A percentile compares a stretch with the other conserved stretches of the same genome.
These are phyloP conservation scores for Lydus trimaculatus DNA, from an alignment of 2,888 invertebrate genomes.

Conservation along the genomic window DNA sequence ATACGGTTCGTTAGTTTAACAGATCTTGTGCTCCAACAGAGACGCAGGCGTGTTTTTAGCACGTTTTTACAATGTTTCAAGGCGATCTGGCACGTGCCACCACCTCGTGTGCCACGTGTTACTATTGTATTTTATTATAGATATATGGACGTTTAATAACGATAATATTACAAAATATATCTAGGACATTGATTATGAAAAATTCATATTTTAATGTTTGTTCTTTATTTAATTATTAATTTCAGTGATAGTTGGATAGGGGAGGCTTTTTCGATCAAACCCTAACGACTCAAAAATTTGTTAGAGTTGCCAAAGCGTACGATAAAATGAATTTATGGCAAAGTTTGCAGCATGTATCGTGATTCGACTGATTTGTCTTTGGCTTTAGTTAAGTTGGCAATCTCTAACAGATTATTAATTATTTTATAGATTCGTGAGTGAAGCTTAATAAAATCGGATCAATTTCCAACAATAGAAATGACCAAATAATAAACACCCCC, in stretches of 20 bases:
- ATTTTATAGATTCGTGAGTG: too few species aligned
- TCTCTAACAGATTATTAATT: too few species aligned
- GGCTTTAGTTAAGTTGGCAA: too few species aligned
- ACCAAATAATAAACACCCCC: neutral
- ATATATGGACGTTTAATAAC: constrained; percentile 44
- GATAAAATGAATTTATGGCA: too few species aligned
- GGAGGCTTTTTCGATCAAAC: neutral
- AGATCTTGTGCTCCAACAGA: constrained; percentile 39
- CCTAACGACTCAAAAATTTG: neutral
- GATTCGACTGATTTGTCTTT: too few species aligned
- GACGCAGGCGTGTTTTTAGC: constrained; percentile 47
- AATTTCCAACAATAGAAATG: constrained; percentile 8
- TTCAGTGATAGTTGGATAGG: neutral
- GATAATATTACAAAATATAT: constrained; percentile 30
- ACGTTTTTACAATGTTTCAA: constrained; percentile 46
- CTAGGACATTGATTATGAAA: constrained; percentile 44
- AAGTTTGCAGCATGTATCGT: too few species aligned
- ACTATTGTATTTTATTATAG: constrained; percentile 39
- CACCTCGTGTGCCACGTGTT: constrained; percentile 39
- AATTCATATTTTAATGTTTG: constrained; percentile 51
- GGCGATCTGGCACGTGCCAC: constrained; percentile 36
- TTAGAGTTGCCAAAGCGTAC: too few species aligned
- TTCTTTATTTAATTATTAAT: constrained; percentile 44
- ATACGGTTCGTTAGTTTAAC: constrained; percentile 56
- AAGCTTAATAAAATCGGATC: constrained; percentile 3